Evolutionary conservation across 2,888 invertebrate genomes (phyloP).

Genomic region (Lochmaea crataegi): DNA sequence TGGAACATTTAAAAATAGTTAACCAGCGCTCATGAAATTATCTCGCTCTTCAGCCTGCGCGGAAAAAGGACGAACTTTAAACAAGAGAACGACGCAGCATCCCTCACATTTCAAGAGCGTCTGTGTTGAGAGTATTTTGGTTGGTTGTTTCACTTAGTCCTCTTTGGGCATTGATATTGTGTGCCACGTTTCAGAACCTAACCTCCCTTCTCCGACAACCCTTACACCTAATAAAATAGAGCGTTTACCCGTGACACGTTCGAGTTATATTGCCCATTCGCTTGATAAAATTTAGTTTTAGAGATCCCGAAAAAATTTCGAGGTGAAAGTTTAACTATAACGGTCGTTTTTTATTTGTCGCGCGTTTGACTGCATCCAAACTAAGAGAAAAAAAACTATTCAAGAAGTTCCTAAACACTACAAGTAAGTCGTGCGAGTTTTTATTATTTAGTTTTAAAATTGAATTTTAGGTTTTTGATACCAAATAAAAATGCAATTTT

Average conservation of each 20-base stretch:
- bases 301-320: background rate
- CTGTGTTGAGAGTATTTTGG: constrained; percentile 34
- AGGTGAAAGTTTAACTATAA: background rate
- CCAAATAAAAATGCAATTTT: background rate
- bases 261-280: background rate
- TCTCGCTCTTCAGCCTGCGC: constrained; percentile 39
- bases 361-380: background rate
- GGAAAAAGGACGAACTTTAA: constrained; percentile 41
- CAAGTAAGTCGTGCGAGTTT: background rate
- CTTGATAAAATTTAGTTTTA: constrained; percentile 1
- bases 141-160: constrained; percentile 53
- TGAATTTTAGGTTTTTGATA: background rate
- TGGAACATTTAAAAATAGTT: constrained; percentile 17
- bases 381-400: background rate
- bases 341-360: too few relatives aligned
- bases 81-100: constrained; percentile 54
- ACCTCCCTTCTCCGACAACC: constrained; percentile 60
- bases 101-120: constrained; percentile 48
- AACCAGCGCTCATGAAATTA: constrained; percentile 29
- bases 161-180: constrained; percentile 61
- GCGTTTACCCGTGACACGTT: constrained; percentile 45
- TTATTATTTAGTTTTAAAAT: background rate
- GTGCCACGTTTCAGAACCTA: constrained; percentile 57
- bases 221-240: constrained; percentile 53
- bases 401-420: background rate